Conservation (phyloP, 2,113 vertebrate species). For the Rhabdornis inornatus region DNA sequence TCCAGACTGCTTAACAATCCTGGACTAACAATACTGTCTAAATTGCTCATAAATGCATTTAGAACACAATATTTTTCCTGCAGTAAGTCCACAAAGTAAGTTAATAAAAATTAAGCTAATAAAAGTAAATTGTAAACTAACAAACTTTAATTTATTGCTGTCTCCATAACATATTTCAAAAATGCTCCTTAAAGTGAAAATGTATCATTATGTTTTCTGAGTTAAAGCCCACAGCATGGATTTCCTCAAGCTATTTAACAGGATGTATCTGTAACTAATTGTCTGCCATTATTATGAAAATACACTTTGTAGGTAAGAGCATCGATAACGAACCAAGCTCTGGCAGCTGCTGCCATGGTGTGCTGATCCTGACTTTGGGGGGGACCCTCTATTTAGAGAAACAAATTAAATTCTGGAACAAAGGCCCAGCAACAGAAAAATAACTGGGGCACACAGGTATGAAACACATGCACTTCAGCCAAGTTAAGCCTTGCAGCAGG, state of each 20-base stretch:
- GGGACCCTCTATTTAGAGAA: neutral
- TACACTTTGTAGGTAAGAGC: neutral
- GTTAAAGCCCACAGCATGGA: neutral
- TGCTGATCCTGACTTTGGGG: neutral
- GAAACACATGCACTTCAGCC: neutral
- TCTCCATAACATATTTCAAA: neutral
- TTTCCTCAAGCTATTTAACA: neutral
- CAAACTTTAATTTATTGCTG: neutral
- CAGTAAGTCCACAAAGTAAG: neutral
- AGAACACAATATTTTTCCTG: neutral
- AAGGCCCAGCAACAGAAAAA: neutral
- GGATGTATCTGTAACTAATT: neutral
- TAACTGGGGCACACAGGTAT: neutral
- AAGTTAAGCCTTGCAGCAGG: neutral
- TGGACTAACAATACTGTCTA: neutral
- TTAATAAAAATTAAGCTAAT: constrained; percentile 15
- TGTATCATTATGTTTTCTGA: neutral
- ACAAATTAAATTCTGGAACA: neutral
- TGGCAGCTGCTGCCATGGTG: neutral
- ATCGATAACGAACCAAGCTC: neutral
- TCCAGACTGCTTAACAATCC: neutral
- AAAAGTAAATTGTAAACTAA: neutral
- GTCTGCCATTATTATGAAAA: neutral
- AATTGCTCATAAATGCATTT: neutral
- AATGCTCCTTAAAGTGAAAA: neutral